Conservation (phyloP, 1,140 invertebrate species). For the Archivesica marissinica region DNA sequence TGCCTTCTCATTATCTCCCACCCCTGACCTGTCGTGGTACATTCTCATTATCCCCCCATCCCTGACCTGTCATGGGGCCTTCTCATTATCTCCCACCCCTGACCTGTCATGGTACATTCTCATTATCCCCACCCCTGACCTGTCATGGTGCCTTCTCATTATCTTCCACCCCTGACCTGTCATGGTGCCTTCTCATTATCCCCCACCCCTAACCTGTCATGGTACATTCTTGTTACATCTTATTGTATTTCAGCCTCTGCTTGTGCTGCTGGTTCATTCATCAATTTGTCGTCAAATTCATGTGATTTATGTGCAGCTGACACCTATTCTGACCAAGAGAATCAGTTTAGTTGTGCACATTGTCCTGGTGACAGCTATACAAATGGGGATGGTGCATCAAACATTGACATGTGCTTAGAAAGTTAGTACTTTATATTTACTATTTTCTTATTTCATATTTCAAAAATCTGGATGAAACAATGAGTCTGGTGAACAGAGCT, state of each 20-base stretch:
- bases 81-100: background rate
- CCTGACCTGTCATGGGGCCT: background rate
- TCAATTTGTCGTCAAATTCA: background rate
- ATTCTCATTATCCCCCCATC: background rate
- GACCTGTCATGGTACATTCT: background rate
- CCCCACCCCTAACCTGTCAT: background rate
- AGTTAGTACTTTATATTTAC: background rate
- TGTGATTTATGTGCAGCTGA: background rate
- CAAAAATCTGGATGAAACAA: too few species aligned
- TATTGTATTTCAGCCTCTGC: background rate
- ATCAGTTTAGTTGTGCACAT: background rate
- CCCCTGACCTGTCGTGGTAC: background rate
- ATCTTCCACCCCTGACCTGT: background rate
- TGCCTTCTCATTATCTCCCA: background rate
- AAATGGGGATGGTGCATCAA: background rate
- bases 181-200: background rate
- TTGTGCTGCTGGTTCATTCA: background rate
- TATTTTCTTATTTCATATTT: too few species aligned
- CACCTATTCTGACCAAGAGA: background rate
- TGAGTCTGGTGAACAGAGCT: background rate
- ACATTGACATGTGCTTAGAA: background rate
- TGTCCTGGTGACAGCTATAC: background rate
- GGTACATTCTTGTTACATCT: background rate
- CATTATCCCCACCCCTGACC: background rate
- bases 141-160: background rate